Conservation (phyloP, 2,113 vertebrate genomes). For the Serinus canaria region DNA sequence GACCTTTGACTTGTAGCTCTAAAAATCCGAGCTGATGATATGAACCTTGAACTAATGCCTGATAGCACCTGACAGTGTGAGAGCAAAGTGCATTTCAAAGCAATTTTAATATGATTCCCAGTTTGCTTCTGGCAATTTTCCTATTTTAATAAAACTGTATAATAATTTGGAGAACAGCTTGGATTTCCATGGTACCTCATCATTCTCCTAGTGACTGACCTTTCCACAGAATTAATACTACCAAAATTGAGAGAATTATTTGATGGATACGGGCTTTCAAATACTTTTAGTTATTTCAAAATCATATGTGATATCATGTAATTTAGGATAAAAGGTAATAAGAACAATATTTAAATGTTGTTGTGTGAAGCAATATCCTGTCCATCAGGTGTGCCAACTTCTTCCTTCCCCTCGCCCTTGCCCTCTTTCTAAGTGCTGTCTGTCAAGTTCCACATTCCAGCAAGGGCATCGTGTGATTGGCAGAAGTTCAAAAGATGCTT, state of each 20-base stretch:
- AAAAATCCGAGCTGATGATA: neutral
- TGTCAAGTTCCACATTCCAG: too few species aligned
- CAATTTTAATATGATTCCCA: neutral
- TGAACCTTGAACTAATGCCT: neutral
- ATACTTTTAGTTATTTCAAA: neutral
- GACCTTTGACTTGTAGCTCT: neutral
- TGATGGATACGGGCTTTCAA: neutral
- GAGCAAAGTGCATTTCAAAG: neutral
- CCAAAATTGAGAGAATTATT: neutral
- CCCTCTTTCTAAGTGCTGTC: too few species aligned
- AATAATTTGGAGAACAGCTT: neutral
- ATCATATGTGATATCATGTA: neutral
- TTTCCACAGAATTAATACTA: neutral
- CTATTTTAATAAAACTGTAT: neutral
- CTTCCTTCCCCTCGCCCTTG: too few species aligned
- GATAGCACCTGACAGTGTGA: neutral
- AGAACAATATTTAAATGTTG: neutral
- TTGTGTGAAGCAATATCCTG: too few species aligned
- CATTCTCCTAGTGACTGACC: neutral
- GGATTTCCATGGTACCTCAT: neutral
- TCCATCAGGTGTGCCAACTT: too few species aligned
- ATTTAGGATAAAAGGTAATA: neutral
- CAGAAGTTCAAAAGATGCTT: too few species aligned
- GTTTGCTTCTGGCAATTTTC: neutral
- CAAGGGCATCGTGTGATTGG: too few species aligned